These are phyloP conservation scores for Sialis fuliginosa DNA, from an alignment of 2,888 invertebrate genomes.

Conservation along the genomic window DNA sequence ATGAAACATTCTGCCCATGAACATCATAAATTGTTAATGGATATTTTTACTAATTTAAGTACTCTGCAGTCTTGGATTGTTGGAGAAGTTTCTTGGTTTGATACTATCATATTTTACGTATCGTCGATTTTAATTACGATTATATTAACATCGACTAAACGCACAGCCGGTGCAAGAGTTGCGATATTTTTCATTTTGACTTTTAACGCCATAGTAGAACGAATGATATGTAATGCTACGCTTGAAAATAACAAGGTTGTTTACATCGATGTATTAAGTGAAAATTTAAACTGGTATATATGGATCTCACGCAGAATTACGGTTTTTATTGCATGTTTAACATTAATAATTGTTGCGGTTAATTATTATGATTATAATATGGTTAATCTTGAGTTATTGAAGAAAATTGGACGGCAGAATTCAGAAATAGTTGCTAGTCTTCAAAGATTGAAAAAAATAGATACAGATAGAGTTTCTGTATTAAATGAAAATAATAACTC, in stretches of 20 bases:
- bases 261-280: conserved; percentile 19
- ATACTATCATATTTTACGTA: conserved; percentile 41
- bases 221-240: conserved; percentile 19
- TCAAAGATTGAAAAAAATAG: conserved; percentile 6
- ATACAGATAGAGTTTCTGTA: background rate
- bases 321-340: conserved; percentile 17
- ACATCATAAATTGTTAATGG: conserved; percentile 34
- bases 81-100: conserved; percentile 43
- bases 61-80: conserved; percentile 40
- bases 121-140: conserved; percentile 26
- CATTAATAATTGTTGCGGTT: conserved; percentile 21
- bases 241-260: conserved; percentile 10
- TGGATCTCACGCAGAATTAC: conserved; percentile 28
- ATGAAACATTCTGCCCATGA: conserved; percentile 30
- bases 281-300: conserved; percentile 23
- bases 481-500: background rate
- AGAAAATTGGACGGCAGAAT: conserved; percentile 25
- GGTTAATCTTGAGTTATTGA: conserved; percentile 25
- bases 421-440: conserved; percentile 9
- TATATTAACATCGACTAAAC: conserved; percentile 33
- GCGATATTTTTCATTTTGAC: conserved; percentile 33
- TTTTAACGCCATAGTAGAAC: conserved; percentile 30
- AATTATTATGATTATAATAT: conserved; percentile 24
- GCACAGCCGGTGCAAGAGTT: conserved; percentile 34
- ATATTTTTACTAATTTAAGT: conserved; percentile 33